Evolutionary conservation across 2,113 vertebrate genomes (phyloP).

Genomic region (Erythrolamprus reginae): DNA sequence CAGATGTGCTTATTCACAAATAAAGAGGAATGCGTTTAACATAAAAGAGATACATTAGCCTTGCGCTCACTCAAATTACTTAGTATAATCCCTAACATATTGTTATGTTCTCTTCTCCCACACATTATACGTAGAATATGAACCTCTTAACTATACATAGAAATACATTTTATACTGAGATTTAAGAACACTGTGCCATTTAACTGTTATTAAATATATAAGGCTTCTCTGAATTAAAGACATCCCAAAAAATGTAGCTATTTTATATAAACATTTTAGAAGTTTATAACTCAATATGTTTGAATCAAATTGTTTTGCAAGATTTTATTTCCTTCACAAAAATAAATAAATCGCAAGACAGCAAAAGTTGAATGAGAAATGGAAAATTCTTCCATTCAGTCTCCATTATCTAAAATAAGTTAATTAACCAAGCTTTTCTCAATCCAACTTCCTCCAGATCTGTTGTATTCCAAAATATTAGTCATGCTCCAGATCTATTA

Average conservation of each 20-base stretch:
- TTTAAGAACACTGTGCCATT: background rate
- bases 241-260: background rate
- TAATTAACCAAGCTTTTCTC: background rate
- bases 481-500: background rate
- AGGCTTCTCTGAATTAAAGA: background rate
- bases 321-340: background rate
- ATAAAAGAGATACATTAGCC: slow-evolving; percentile 19
- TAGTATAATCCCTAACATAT: slow-evolving; percentile 11
- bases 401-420: background rate
- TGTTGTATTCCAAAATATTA: background rate
- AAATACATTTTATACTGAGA: slow-evolving; percentile 15
- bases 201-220: slow-evolving; percentile 1
- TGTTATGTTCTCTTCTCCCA: slow-evolving; percentile 28
- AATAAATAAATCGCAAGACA: background rate
- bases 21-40: slow-evolving; percentile 28
- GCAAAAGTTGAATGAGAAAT: background rate
- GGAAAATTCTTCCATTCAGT: background rate
- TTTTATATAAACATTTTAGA: background rate
- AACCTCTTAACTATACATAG: background rate
- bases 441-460: background rate
- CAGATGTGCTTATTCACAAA: slow-evolving; percentile 39
- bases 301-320: background rate
- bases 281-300: background rate
- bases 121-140: slow-evolving; percentile 21
- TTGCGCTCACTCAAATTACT: slow-evolving; percentile 18